A percentile compares a stretch with the other conserved stretches of the same genome.
These are phyloP conservation scores for Zelostemma sp. DNA, from an alignment of 1,140 invertebrate genomes.

Conservation along the genomic window DNA sequence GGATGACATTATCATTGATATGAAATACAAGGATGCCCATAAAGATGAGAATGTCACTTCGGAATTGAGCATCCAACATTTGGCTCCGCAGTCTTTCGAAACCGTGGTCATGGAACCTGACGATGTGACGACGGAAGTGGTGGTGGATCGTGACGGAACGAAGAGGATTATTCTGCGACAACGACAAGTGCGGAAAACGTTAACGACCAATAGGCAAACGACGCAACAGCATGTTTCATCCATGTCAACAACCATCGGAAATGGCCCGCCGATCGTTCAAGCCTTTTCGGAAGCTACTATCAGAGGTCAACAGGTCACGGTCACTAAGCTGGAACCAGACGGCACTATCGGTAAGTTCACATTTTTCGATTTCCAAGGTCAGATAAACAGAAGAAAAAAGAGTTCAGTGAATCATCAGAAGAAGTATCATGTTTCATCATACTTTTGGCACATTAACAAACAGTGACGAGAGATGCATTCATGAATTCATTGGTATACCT, in stretches of 20 bases:
- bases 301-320: slow-evolving; percentile 75
- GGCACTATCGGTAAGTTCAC: slow-evolving; percentile 67
- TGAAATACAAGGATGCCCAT: slow-evolving; percentile 76
- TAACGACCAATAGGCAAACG: slow-evolving; percentile 67
- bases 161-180: slow-evolving; percentile 84
- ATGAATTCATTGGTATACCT: too few relatives aligned
- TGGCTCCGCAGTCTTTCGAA: slow-evolving; percentile 81
- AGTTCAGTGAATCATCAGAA: too few relatives aligned
- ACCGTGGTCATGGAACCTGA: slow-evolving; percentile 83
- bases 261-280: slow-evolving; percentile 68
- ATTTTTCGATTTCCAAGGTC: too few relatives aligned
- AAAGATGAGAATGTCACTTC: slow-evolving; percentile 70
- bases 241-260: slow-evolving; percentile 62
- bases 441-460: too few relatives aligned
- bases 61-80: slow-evolving; percentile 76
- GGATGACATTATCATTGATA: slow-evolving; percentile 79
- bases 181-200: slow-evolving; percentile 62
- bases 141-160: slow-evolving; percentile 84
- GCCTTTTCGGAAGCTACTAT: slow-evolving; percentile 77
- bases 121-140: slow-evolving; percentile 81
- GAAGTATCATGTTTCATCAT: too few relatives aligned
- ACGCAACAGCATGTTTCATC: slow-evolving; percentile 66
- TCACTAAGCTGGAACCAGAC: slow-evolving; percentile 74
- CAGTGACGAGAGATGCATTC: too few relatives aligned
- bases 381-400: too few relatives aligned